phyloP scores from a whole-genome alignment of 1,140 invertebrate species.

The Aphidius ervi region DNA sequence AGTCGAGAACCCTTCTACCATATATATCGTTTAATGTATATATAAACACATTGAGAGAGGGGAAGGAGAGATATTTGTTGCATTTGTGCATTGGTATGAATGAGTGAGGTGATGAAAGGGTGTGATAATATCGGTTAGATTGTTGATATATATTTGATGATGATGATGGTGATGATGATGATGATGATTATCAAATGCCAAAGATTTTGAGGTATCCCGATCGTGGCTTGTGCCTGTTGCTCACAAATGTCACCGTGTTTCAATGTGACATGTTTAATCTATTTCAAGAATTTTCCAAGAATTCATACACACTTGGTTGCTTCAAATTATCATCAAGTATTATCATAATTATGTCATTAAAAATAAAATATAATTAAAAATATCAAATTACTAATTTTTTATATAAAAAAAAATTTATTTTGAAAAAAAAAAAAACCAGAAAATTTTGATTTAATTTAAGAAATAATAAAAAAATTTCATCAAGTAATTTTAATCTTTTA shows the following conservation, averaged over 20 bases:
- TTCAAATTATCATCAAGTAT: too few relatives aligned
- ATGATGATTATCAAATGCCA: constrained; percentile 44
- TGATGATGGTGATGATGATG: constrained; percentile 14
- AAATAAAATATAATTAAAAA: too few relatives aligned
- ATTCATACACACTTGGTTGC: too few relatives aligned
- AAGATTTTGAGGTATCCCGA: constrained; percentile 46
- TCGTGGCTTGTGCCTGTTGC: constrained; percentile 42
- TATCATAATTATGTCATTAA: too few relatives aligned
- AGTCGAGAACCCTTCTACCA: constrained; percentile 12
- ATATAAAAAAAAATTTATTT: too few relatives aligned
- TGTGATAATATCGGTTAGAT: constrained; percentile 16
- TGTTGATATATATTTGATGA: constrained; percentile 18
- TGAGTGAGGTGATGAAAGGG: neutral
- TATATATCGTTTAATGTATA: neutral
- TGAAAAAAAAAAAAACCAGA: neutral
- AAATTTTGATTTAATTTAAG: too few relatives aligned
- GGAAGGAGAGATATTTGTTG: constrained; percentile 3
- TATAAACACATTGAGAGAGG: neutral
- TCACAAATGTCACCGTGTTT: constrained; percentile 22
- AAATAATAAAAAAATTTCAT: too few relatives aligned
- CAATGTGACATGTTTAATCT: neutral
- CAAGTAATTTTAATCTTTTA: too few relatives aligned
- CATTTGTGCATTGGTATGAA: neutral
- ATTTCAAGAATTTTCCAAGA: constrained; percentile 11
- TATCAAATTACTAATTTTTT: too few relatives aligned